phyloP scores from a whole-genome alignment of 1,140 invertebrate species.

The Meloidogyne chitwoodi region DNA sequence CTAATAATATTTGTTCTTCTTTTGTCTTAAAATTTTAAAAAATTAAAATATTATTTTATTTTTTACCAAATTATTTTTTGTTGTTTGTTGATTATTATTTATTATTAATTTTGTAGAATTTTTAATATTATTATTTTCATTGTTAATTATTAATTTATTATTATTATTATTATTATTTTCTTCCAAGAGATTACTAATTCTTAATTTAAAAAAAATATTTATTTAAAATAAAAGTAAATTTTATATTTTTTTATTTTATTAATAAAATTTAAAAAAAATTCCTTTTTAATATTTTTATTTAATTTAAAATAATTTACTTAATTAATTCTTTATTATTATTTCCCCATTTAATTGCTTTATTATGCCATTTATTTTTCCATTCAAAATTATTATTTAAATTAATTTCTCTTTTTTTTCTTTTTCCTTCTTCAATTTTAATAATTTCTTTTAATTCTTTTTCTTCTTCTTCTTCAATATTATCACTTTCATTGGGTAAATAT shows the following conservation, averaged over 20 bases:
- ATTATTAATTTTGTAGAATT: too few species aligned
- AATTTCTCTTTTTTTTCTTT: not conserved
- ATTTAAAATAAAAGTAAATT: too few species aligned
- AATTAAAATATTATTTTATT: not conserved
- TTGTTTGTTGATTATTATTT: not conserved
- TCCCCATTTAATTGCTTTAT: not conserved
- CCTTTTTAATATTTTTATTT: too few species aligned
- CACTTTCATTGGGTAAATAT: not conserved
- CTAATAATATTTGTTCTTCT: not conserved
- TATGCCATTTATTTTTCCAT: not conserved
- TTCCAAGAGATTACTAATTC: too few species aligned
- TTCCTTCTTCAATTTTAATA: not conserved
- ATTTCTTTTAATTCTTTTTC: not conserved
- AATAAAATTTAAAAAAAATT: too few species aligned
- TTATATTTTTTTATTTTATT: too few species aligned
- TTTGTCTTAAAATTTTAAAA: constrained; percentile 13
- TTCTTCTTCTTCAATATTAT: not conserved
- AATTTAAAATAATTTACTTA: not conserved
- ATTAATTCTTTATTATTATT: not conserved
- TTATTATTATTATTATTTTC: too few species aligned
- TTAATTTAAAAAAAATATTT: too few species aligned
- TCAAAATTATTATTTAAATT: not conserved
- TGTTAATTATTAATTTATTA: too few species aligned
- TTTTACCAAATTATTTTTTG: not conserved
- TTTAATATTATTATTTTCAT: too few species aligned